These are phyloP conservation scores for Temnothorax unifasciatus DNA, from an alignment of 2,888 invertebrate species.

Conservation along the genomic window DNA sequence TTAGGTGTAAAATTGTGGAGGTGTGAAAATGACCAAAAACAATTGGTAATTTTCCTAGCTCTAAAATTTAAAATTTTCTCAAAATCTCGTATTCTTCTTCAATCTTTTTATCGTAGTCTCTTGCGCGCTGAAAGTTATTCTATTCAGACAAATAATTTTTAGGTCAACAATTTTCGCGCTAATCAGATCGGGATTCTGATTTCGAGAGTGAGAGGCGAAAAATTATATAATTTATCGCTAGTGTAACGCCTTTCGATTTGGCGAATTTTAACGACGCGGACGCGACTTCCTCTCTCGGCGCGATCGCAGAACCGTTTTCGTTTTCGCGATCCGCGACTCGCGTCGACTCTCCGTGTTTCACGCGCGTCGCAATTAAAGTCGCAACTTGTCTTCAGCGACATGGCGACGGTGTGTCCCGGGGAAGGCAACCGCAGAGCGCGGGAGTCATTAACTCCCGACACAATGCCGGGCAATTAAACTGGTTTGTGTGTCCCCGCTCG, in stretches of 20 bases:
- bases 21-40: not conserved
- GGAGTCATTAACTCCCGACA: conserved; percentile 64
- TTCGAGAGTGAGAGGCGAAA: not conserved
- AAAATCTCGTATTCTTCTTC: not conserved
- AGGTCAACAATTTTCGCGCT: not conserved
- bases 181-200: not conserved
- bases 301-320: conserved; percentile 16
- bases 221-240: not conserved
- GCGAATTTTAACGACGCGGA: not conserved
- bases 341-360: conserved; percentile 26
- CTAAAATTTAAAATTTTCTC: not conserved
- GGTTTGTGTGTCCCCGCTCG: conserved; percentile 59
- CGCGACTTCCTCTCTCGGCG: not conserved
- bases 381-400: conserved; percentile 56
- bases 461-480: conserved; percentile 66
- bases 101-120: not conserved
- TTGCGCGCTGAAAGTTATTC: not conserved
- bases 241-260: not conserved
- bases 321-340: conserved; percentile 24
- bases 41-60: not conserved
- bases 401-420: conserved; percentile 2
- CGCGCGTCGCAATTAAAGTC: conserved; percentile 39
- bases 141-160: not conserved
- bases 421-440: conserved; percentile 44
- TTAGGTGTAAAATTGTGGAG: not conserved